A percentile compares a stretch with the other conserved stretches of the same genome.
Conservation (phyloP, 2,797 vertebrate species). For the Sphenopsis melanotis region DNA sequence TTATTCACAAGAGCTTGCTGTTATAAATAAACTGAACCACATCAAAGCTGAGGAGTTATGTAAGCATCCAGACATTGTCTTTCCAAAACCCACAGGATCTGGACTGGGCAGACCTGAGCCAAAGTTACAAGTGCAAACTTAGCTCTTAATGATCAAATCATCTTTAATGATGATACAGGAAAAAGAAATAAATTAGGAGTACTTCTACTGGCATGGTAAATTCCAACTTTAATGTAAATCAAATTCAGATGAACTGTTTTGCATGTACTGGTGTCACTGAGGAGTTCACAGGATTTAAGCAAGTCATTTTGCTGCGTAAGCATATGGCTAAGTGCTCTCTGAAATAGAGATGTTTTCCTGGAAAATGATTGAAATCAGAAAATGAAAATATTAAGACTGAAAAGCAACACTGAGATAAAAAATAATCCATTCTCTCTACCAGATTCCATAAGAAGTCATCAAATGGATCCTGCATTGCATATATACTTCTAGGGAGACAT, state of each 20-base stretch:
- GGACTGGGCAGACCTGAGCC: not conserved
- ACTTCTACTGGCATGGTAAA: not conserved
- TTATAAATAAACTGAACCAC: slow-evolving; percentile 61
- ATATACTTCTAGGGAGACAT: not conserved
- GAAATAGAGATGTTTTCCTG: not conserved
- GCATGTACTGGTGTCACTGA: not conserved
- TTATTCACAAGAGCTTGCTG: slow-evolving; percentile 20
- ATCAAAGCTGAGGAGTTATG: slow-evolving; percentile 48
- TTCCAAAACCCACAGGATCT: not conserved
- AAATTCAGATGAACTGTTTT: not conserved
- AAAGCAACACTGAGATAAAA: not conserved
- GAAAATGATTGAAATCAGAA: not conserved
- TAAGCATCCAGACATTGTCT: slow-evolving; percentile 16
- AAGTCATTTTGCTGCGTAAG: not conserved
- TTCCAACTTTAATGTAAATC: not conserved
- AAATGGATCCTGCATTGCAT: not conserved
- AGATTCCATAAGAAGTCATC: not conserved
- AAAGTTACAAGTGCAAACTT: not conserved
- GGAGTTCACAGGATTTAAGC: not conserved
- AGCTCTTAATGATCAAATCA: not conserved
- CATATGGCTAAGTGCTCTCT: not conserved
- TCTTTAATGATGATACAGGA: not conserved
- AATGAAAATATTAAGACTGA: not conserved
- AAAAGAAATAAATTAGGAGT: not conserved
- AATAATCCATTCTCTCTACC: not conserved